These are phyloP conservation scores for Yoshiicerus persimilis DNA, from an alignment of 1,140 invertebrate species.

Conservation along the genomic window DNA sequence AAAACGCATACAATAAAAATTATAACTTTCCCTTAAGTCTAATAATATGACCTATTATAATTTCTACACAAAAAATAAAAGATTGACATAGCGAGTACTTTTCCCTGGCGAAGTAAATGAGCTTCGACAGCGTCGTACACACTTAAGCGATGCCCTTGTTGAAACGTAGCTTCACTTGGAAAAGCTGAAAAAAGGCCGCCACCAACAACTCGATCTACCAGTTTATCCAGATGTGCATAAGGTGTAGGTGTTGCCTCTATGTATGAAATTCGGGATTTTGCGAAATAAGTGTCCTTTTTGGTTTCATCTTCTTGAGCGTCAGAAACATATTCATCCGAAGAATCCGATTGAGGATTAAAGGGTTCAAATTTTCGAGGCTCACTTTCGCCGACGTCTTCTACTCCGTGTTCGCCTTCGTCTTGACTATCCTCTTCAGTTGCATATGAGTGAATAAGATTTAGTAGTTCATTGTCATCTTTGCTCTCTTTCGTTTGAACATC, in stretches of 20 bases:
- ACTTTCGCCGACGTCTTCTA: neutral
- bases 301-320: neutral
- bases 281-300: neutral
- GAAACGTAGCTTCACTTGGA: neutral
- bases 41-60: too few species aligned
- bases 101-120: neutral
- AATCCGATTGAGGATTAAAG: neutral
- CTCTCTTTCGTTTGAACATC: neutral
- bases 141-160: neutral
- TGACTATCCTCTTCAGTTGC: neutral
- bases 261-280: neutral
- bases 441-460: neutral
- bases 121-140: neutral
- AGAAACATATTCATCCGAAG: neutral
- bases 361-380: neutral
- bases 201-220: neutral
- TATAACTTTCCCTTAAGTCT: too few species aligned
- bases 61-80: neutral
- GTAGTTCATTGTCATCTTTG: neutral
- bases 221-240: neutral
- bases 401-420: neutral
- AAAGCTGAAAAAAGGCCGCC: neutral
- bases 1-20: too few species aligned
- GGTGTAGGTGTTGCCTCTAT: neutral
- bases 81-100: neutral